These are phyloP conservation scores for Hydrotaea cyrtoneurina DNA, from an alignment of 2,888 invertebrate species.

Conservation along the genomic window DNA sequence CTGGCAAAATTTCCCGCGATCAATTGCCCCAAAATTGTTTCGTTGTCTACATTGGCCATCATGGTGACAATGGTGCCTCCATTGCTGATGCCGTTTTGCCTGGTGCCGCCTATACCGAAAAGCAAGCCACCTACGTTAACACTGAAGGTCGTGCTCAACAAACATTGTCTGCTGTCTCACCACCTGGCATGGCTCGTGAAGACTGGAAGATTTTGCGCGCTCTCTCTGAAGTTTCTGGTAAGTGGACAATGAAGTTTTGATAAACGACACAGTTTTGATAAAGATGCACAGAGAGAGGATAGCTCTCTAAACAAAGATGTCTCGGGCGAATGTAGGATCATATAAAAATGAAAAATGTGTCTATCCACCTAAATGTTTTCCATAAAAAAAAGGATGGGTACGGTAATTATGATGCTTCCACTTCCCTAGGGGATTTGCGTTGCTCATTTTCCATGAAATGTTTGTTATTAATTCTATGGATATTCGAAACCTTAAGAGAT, in stretches of 20 bases:
- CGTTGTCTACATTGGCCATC: conserved; percentile 96
- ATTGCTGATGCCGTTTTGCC: conserved; percentile 97
- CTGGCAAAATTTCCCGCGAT: conserved; percentile 87
- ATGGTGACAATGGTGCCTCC: conserved; percentile 96
- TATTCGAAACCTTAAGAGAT: too few relatives aligned
- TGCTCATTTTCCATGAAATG: too few relatives aligned
- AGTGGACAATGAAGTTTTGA: conserved; percentile 42
- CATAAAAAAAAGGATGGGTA: too few relatives aligned
- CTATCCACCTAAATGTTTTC: too few relatives aligned
- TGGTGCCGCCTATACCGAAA: conserved; percentile 99
- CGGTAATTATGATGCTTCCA: too few relatives aligned
- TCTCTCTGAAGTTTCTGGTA: conserved; percentile 91
- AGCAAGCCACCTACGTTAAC: conserved; percentile 98
- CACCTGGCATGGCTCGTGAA: conserved; percentile 95
- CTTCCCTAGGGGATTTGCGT: too few relatives aligned
- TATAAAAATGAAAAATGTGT: too few relatives aligned
- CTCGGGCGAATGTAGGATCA: too few relatives aligned
- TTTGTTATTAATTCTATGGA: too few relatives aligned
- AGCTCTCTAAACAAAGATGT: too few relatives aligned
- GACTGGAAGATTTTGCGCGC: conserved; percentile 99
- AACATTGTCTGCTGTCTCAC: conserved; percentile 91
- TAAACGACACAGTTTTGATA: too few relatives aligned
- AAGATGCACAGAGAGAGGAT: too few relatives aligned
- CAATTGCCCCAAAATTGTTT: conserved; percentile 91
- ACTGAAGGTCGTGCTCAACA: conserved; percentile 98